Base-by-base conservation (phyloP, 30 jellyfish, hydroid and myxozoan species). In the Haliclystus octoradiatus region DNA sequence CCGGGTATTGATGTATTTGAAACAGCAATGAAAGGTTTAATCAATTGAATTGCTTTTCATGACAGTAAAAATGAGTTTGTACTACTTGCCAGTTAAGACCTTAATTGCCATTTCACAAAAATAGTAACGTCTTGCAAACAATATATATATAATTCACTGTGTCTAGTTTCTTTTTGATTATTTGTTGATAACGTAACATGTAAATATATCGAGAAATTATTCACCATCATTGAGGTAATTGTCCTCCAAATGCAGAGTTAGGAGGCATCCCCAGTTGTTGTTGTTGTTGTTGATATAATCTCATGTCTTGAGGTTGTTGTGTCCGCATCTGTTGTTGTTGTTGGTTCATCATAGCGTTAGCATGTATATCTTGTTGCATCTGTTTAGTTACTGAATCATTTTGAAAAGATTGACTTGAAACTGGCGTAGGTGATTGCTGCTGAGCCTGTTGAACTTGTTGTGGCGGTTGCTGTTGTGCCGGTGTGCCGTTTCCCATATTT, bases 321-420 rank as follows among this genome's bases (percentile, higher is more conserved):
- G 60, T 12, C 15, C 15, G n/a, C 61, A 12, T 12, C 61, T 47
- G 14, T 14, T 12, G 15, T 47, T 12, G 14, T 47, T 47, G 14
- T 47, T 12, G n/a, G 14, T 47, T 47, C 15, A 47, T n/a, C n/a
- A n/a, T 12, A n/a, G 15, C n/a, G 61, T 47, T n/a, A 14, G n/a
- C n/a, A 3, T 31, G 74, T 32, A 3, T 75, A 22, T 49, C 51
- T 46, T 49, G 76, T 46, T 70, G 80, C 9, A 22, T 75, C 14
- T 70, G 80, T 12, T 70, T 49, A 50, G 53, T 70, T 4, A 46
- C 33, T 2, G 74, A 47, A 50, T 69, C 78, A 26, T 53, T 1
- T 34, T 69, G 92, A 30, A 49, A 78, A 30, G 66, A 84, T 52
- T 75, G 95, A 65, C 47, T 83, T 19, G 68, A 81, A 72, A 78